Conservation (phyloP, 2,113 vertebrate species). For the Sceloporus tristichus region DNA sequence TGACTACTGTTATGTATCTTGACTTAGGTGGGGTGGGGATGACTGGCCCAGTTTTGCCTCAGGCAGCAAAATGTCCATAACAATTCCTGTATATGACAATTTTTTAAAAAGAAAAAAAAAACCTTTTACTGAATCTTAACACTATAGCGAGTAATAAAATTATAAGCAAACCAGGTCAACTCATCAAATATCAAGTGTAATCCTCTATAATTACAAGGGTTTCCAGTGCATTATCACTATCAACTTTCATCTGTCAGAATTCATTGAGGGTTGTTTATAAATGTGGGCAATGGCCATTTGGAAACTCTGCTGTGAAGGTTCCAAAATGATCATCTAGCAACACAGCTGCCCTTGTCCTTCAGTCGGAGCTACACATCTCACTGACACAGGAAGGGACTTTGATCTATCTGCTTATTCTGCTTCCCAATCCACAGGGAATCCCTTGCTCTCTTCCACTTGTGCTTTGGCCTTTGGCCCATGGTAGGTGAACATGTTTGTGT, state of each 20-base stretch:
- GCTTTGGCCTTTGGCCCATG: no score
- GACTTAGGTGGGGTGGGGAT: neutral
- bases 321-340: neutral
- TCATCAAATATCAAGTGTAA: no score
- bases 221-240: no score
- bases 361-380: neutral
- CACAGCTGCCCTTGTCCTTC: neutral
- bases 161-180: no score
- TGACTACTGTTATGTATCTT: neutral
- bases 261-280: no score
- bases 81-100: neutral
- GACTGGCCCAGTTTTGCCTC: neutral
- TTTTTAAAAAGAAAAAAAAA: neutral
- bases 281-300: neutral
- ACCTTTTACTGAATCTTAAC: no score
- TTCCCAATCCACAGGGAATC: no score
- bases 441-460: neutral
- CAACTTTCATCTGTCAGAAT: no score
- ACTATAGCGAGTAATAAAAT: no score
- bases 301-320: neutral
- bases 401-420: neutral
- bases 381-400: neutral
- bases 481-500: neutral
- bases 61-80: neutral
- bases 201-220: no score